A percentile compares a stretch with the other conserved stretches of the same genome.
These are phyloP conservation scores for Centropus bengalensis DNA, from an alignment of 2,113 vertebrate genomes.

Conservation along the genomic window DNA sequence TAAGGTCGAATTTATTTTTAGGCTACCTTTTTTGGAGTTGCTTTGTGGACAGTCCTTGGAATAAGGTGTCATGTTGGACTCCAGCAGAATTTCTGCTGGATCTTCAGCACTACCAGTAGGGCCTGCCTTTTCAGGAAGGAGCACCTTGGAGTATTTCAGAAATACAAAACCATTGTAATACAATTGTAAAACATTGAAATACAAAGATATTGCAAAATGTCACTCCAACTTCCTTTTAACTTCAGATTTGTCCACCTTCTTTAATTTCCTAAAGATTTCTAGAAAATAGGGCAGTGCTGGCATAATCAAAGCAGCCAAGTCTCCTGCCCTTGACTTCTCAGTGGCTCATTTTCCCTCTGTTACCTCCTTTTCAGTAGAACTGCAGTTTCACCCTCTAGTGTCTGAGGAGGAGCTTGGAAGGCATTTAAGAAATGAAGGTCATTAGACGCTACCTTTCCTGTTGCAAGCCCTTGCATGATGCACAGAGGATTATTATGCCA, in stretches of 20 bases:
- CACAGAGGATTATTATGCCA: constrained; percentile 36
- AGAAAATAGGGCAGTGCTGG: constrained; percentile 43
- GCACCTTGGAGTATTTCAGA: background rate
- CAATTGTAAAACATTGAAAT: too few species aligned
- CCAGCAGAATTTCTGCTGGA: background rate
- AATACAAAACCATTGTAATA: background rate
- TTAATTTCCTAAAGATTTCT: constrained; percentile 54
- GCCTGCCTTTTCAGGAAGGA: background rate
- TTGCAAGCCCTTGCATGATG: constrained; percentile 65
- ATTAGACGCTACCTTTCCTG: constrained; percentile 48
- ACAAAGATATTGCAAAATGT: constrained; percentile 1
- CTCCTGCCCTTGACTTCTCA: constrained; percentile 21
- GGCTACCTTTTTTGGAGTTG: background rate
- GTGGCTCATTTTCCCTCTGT: constrained; percentile 33
- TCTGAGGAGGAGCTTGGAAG: constrained; percentile 57
- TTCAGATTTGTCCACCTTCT: constrained; percentile 44
- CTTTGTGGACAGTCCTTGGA: background rate
- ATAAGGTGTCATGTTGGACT: background rate
- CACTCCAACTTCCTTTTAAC: constrained; percentile 8
- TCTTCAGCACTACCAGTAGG: background rate
- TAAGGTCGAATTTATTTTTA: background rate
- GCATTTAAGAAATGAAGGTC: constrained; percentile 51
- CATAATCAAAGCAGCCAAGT: constrained; percentile 46
- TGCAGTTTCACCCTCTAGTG: constrained; percentile 55
- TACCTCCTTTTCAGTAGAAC: constrained; percentile 14